A percentile compares a stretch with the other conserved stretches of the same genome.
Evolutionary conservation across 1,140 invertebrate genomes (phyloP).

Genomic region (Eriosoma lanigerum): DNA sequence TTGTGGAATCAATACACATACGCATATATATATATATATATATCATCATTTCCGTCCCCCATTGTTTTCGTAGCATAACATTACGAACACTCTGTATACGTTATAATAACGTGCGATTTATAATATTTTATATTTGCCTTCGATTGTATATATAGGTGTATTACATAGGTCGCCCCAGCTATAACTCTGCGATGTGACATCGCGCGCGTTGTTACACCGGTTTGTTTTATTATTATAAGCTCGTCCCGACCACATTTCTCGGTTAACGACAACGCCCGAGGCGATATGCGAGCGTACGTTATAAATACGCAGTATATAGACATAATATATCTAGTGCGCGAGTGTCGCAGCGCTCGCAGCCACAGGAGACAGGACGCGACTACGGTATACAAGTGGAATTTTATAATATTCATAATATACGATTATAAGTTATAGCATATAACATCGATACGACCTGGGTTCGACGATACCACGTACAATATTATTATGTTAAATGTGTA

Average conservation of each 20-base stretch:
- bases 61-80: no score
- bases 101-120: no score
- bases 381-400: constrained; percentile 7
- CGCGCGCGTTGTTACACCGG: constrained; percentile 10
- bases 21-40: no score
- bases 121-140: no score
- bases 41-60: no score
- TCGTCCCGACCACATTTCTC: constrained; percentile 39
- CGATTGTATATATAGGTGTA: no score
- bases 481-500: neutral
- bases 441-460: neutral
- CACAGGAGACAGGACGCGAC: neutral
- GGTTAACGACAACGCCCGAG: constrained; percentile 32
- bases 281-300: neutral
- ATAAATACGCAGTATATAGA: no score
- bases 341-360: neutral
- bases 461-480: neutral
- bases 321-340: neutral
- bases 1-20: no score
- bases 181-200: neutral
- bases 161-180: no score
- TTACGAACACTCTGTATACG: no score
- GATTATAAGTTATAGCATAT: neutral
- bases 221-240: constrained; percentile 32
- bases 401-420: constrained; percentile 12